Conservation (phyloP, 2,113 vertebrate species). For the Toxostoma redivivum region DNA sequence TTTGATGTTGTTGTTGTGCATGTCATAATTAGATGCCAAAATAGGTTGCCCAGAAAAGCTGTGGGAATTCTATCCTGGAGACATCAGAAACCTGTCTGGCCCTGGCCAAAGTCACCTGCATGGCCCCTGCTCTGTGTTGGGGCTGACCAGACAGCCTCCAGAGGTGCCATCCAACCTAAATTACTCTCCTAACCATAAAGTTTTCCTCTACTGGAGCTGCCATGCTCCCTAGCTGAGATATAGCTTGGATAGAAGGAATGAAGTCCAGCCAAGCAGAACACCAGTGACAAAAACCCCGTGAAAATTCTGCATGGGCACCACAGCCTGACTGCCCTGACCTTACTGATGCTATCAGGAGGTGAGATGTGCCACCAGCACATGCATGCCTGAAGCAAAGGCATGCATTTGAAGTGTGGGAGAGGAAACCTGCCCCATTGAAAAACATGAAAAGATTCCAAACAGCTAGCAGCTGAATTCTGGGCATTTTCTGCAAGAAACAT, state of each 20-base stretch:
- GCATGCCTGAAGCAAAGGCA: background rate
- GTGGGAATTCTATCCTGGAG: background rate
- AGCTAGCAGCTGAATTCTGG: background rate
- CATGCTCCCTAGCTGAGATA: background rate
- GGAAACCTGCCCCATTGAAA: background rate
- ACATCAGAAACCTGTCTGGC: background rate
- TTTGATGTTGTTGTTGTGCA: background rate
- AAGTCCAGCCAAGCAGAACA: background rate
- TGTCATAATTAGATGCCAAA: background rate
- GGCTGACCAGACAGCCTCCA: background rate
- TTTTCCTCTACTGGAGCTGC: background rate
- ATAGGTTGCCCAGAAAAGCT: background rate
- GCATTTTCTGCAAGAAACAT: background rate
- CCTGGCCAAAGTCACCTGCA: background rate
- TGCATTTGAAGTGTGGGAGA: background rate
- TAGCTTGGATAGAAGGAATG: background rate
- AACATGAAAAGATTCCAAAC: background rate
- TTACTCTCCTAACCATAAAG: background rate
- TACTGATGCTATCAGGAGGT: background rate
- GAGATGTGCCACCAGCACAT: background rate
- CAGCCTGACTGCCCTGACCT: background rate
- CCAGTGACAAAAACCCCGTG: accelerated
- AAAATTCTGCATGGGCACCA: background rate
- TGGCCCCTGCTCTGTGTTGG: background rate
- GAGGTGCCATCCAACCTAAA: background rate